A percentile compares a stretch with the other conserved stretches of the same genome.
These are phyloP conservation scores for Bembecia ichneumoniformis DNA, from an alignment of 2,888 invertebrate species.

Conservation along the genomic window DNA sequence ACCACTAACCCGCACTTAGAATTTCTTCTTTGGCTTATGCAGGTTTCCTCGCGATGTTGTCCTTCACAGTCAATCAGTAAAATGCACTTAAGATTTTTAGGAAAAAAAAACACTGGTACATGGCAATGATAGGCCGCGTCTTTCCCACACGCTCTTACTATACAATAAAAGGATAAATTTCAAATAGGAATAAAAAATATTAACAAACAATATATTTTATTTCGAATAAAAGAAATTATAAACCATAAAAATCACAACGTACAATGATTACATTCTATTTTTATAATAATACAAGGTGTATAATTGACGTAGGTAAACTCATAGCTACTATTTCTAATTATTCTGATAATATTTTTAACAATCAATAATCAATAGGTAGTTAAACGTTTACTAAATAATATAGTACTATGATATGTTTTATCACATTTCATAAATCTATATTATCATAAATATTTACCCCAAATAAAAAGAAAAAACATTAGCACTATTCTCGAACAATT, in stretches of 20 bases:
- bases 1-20: too few species aligned
- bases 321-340: not conserved
- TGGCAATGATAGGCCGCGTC: too few species aligned
- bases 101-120: too few species aligned
- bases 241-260: conserved; percentile 39
- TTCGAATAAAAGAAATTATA: conserved; percentile 29
- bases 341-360: not conserved
- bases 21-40: too few species aligned
- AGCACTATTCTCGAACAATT: too few species aligned
- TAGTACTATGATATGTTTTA: conserved; percentile 48
- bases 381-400: conserved; percentile 14
- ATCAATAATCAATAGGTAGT: not conserved
- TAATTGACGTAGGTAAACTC: not conserved
- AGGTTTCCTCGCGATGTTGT: too few species aligned
- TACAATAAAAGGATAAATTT: not conserved
- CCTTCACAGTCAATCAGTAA: too few species aligned
- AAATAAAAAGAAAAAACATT: too few species aligned
- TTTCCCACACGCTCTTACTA: not conserved
- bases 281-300: not conserved
- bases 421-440: conserved; percentile 18
- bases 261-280: conserved; percentile 18
- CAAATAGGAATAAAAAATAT: not conserved
- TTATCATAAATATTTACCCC: not conserved
- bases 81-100: too few species aligned
- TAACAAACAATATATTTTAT: conserved; percentile 60